Conservation (phyloP, 2,888 invertebrate species). For the Hartigia nigra region DNA sequence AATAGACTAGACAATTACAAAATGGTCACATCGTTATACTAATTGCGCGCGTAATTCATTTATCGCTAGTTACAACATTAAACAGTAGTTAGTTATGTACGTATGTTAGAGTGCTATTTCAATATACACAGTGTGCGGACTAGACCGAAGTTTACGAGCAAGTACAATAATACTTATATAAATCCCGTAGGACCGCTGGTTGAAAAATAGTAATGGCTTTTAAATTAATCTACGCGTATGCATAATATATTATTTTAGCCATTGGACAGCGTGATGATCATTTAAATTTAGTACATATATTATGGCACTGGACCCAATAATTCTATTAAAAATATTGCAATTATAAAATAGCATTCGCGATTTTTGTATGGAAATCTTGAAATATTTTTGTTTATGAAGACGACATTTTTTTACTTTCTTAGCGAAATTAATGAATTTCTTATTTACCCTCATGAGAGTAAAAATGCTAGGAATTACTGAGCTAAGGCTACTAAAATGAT, state of each 20-base stretch:
- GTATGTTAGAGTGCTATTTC: neutral
- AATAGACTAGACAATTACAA: constrained; percentile 36
- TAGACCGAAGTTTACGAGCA: neutral
- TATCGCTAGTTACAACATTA: neutral
- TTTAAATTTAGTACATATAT: neutral
- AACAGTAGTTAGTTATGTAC: neutral
- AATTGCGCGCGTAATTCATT: constrained; percentile 4
- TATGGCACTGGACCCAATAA: neutral
- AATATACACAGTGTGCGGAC: neutral
- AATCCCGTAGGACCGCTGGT: neutral
- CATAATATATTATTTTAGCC: neutral
- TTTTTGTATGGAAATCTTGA: neutral
- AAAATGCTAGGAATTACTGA: too few species aligned
- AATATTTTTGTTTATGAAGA: neutral
- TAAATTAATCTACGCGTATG: neutral
- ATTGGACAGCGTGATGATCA: neutral
- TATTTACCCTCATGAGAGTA: too few species aligned
- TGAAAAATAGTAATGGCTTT: neutral
- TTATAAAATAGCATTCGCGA: neutral
- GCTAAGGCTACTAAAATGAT: neutral
- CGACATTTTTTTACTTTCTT: neutral
- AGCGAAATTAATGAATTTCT: neutral
- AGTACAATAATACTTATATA: neutral
- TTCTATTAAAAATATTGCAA: neutral
- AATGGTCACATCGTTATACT: neutral